Evolutionary conservation across 2,797 vertebrate genomes (phyloP).

Genomic region (Myotis planiceps): DNA sequence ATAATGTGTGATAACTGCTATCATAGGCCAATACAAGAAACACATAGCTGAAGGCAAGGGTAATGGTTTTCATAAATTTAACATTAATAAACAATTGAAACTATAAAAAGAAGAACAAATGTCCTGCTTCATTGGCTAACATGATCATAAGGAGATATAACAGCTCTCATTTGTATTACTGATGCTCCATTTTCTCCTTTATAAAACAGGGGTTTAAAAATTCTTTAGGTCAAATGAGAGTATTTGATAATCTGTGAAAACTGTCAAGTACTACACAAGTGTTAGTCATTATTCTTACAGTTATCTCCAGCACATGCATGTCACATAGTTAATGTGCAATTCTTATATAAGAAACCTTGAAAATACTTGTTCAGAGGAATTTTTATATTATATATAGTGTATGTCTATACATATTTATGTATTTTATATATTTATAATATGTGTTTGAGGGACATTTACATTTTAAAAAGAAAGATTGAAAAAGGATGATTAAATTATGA

Average conservation of each 20-base stretch:
- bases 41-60: not conserved
- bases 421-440: not conserved
- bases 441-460: not conserved
- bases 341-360: not conserved
- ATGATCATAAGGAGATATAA: not conserved
- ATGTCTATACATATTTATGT: not conserved
- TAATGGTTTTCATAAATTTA: not conserved
- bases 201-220: not conserved
- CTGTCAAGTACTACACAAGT: not conserved
- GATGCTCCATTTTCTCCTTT: not conserved
- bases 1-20: not conserved
- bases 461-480: not conserved
- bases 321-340: not conserved
- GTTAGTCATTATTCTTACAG: not conserved
- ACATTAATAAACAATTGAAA: not conserved
- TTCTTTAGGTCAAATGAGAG: not conserved
- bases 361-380: not conserved
- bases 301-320: not conserved
- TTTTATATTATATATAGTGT: not conserved
- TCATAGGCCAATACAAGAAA: not conserved
- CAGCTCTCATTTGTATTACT: not conserved
- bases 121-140: not conserved
- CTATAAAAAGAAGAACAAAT: not conserved
- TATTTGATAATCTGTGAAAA: conserved; percentile 1
- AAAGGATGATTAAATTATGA: not conserved